Percentiles rank a stretch among this genome's conserved stretches.
Conservation (phyloP, 2,797 vertebrate genomes). For the Phalanger gymnotis region DNA sequence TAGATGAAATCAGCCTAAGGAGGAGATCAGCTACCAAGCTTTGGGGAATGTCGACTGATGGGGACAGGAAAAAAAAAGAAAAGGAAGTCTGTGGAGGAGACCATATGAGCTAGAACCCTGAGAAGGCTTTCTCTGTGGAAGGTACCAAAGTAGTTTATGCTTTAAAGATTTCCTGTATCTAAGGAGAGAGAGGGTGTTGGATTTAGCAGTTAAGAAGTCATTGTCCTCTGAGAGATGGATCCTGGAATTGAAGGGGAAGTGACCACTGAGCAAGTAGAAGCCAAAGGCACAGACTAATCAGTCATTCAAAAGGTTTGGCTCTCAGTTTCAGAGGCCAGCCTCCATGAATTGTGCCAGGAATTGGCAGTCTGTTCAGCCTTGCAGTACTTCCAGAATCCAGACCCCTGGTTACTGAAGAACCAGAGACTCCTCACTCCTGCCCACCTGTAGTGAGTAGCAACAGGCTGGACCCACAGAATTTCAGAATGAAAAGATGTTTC, state of each 20-base stretch:
- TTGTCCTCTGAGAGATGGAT: neutral
- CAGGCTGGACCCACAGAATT: neutral
- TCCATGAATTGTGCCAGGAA: neutral
- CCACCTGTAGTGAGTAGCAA: neutral
- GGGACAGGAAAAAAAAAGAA: neutral
- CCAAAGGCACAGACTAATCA: neutral
- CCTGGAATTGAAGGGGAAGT: neutral
- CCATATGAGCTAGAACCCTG: neutral
- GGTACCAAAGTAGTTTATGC: neutral
- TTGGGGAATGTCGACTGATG: neutral
- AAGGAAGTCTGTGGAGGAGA: neutral
- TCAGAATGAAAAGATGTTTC: neutral
- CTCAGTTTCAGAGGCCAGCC: neutral
- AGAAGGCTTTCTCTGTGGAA: neutral
- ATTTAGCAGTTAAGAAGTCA: neutral
- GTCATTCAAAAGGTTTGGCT: neutral
- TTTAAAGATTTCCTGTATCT: neutral
- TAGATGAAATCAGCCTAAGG: neutral
- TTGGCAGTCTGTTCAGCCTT: neutral
- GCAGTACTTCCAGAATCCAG: neutral
- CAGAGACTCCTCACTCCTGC: no score
- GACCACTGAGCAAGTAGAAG: neutral
- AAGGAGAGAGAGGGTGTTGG: neutral
- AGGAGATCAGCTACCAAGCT: neutral
- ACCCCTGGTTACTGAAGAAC: no score